Percentiles rank a stretch among this genome's conserved stretches.
Conservation (phyloP, 2,888 invertebrate species). For the Pammene aurita region DNA sequence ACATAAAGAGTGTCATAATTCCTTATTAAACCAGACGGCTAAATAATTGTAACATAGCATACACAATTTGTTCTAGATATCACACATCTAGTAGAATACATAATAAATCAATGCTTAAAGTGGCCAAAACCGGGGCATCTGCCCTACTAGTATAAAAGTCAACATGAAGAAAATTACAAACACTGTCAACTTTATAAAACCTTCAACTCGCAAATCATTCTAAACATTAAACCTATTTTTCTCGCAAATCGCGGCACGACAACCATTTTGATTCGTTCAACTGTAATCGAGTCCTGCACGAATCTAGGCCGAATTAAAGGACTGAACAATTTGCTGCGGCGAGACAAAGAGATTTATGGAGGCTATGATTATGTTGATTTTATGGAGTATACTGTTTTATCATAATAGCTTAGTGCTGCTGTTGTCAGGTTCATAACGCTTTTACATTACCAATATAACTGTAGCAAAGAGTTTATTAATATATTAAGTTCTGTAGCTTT, state of each 20-base stretch:
- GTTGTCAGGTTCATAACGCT: neutral
- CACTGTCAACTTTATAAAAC: neutral
- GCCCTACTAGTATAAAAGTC: too few relatives aligned
- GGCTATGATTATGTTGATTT: conserved; percentile 24
- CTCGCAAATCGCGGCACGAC: conserved; percentile 42
- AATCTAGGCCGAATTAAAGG: conserved; percentile 36
- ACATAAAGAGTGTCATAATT: too few relatives aligned
- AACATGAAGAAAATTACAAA: neutral
- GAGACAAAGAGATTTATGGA: conserved; percentile 17
- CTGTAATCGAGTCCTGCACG: conserved; percentile 38
- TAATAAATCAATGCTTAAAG: too few relatives aligned
- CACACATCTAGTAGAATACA: too few relatives aligned
- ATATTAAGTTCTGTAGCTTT: too few relatives aligned
- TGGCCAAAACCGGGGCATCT: too few relatives aligned
- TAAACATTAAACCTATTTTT: conserved; percentile 17
- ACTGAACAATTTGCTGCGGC: conserved; percentile 36
- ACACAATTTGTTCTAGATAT: too few relatives aligned
- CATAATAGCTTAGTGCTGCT: neutral
- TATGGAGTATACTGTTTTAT: conserved; percentile 25
- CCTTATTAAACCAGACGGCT: too few relatives aligned
- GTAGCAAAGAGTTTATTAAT: neutral
- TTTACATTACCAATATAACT: neutral
- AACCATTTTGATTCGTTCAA: conserved; percentile 29
- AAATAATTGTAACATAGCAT: too few relatives aligned
- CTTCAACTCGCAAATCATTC: conserved; percentile 2